Conservation (phyloP, 1,140 invertebrate species). For the Drosophila pseudoobscura region DNA sequence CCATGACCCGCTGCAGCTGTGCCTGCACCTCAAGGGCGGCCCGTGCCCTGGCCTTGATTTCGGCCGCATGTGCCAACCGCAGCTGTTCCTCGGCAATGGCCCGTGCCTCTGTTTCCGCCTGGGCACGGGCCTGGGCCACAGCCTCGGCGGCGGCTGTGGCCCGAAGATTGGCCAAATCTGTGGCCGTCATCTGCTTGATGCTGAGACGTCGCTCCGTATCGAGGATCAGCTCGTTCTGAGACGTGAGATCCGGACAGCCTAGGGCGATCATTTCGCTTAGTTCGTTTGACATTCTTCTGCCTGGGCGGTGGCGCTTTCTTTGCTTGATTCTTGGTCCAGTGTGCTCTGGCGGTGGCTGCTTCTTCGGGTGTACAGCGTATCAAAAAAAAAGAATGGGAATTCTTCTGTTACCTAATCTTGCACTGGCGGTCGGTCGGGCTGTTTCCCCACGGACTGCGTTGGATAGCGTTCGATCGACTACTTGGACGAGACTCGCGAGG, state of each 20-base stretch:
- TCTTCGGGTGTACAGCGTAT: not conserved
- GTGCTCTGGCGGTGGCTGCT: not conserved
- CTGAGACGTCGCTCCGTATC: constrained; percentile 71
- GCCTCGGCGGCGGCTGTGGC: constrained; percentile 68
- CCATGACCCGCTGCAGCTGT: constrained; percentile 43
- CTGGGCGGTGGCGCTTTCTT: not conserved
- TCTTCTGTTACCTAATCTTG: constrained; percentile 67
- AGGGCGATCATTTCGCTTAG: constrained; percentile 79
- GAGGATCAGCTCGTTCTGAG: constrained; percentile 56
- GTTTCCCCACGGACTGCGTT: constrained; percentile 66
- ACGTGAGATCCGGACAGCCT: constrained; percentile 68
- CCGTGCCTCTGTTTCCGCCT: constrained; percentile 50
- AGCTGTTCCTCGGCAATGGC: constrained; percentile 50
- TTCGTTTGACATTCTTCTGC: constrained; percentile 71
- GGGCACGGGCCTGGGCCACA: constrained; percentile 29
- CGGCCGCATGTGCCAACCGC: constrained; percentile 39
- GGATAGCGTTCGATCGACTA: constrained; percentile 45
- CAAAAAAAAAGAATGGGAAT: constrained; percentile 3
- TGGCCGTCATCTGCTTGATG: constrained; percentile 81
- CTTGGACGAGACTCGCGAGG: constrained; percentile 68
- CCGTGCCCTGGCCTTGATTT: constrained; percentile 50
- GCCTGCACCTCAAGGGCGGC: constrained; percentile 52
- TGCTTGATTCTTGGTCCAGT: constrained; percentile 10
- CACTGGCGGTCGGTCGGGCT: constrained; percentile 20
- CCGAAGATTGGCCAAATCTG: constrained; percentile 59